These are phyloP conservation scores for Eurystomus glaucurus DNA, from an alignment of 2,797 vertebrate genomes.

Conservation along the genomic window DNA sequence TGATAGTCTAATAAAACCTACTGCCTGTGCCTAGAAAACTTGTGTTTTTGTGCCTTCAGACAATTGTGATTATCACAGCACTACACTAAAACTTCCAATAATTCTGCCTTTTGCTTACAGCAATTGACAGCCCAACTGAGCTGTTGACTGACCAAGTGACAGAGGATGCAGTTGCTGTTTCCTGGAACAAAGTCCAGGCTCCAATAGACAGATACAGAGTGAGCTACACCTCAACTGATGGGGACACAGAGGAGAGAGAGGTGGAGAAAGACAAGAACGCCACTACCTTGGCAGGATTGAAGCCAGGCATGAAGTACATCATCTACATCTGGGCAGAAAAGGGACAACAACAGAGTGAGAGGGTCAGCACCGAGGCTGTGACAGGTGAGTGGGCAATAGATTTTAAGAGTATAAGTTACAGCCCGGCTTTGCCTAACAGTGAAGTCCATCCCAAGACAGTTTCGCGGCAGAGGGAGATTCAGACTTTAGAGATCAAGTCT, in stretches of 20 bases:
- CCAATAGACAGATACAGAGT: slow-evolving; percentile 85
- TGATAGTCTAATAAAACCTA: background rate
- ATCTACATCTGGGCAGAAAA: slow-evolving; percentile 87
- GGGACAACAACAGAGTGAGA: slow-evolving; percentile 83
- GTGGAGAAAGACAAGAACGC: slow-evolving; percentile 79
- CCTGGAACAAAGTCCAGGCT: slow-evolving; percentile 84
- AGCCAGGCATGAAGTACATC: slow-evolving; percentile 82
- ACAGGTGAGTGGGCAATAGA: slow-evolving; percentile 83
- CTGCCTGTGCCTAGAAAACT: background rate
- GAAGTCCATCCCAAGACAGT: background rate
- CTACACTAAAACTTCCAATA: background rate
- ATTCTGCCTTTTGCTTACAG: slow-evolving; percentile 56
- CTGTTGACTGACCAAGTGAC: slow-evolving; percentile 81
- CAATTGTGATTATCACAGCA: background rate
- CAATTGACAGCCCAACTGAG: slow-evolving; percentile 84
- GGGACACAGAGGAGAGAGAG: slow-evolving; percentile 77
- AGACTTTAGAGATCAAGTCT: background rate
- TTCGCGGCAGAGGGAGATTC: background rate
- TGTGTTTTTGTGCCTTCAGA: background rate
- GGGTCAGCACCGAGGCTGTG: slow-evolving; percentile 78
- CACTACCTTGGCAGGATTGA: slow-evolving; percentile 81
- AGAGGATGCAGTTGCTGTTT: slow-evolving; percentile 82
- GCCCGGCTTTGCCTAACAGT: background rate
- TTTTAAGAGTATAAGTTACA: background rate
- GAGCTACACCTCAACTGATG: slow-evolving; percentile 82